A percentile compares a stretch with the other conserved stretches of the same genome.
These are phyloP conservation scores for Cranoglanis bouderius DNA, from an alignment of 2,113 vertebrate species.

Conservation along the genomic window DNA sequence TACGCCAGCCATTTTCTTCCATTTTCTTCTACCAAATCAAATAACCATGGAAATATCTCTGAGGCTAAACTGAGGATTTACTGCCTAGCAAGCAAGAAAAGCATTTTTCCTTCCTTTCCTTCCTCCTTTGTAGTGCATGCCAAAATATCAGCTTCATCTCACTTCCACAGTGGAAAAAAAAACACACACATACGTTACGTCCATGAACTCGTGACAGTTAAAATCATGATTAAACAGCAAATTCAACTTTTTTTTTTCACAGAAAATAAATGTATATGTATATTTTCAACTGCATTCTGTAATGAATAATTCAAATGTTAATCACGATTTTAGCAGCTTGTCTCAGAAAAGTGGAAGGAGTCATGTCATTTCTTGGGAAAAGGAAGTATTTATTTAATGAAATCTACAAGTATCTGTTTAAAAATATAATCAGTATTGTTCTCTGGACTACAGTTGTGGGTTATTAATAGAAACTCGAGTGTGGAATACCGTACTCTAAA, in stretches of 20 bases:
- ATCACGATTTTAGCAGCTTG: not conserved
- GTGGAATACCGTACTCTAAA: constrained; percentile 2
- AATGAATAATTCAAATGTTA: not conserved
- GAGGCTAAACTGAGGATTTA: constrained; percentile 5
- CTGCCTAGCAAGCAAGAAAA: not conserved
- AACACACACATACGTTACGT: not conserved
- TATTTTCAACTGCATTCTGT: not conserved
- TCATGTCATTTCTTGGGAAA: not conserved
- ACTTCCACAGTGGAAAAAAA: not conserved
- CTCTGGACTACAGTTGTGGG: not conserved
- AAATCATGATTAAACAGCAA: not conserved
- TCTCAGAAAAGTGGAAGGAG: not conserved
- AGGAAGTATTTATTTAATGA: not conserved
- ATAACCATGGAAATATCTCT: not conserved
- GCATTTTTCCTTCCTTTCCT: not conserved
- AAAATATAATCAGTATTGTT: not conserved
- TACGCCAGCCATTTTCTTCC: not conserved
- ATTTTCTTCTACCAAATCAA: constrained; percentile 4
- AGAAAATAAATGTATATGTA: not conserved
- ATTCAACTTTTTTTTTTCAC: not conserved
- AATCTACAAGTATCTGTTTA: not conserved
- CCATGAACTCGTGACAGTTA: not conserved
- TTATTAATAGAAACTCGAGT: constrained; percentile 38
- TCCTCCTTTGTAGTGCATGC: constrained; percentile 9
- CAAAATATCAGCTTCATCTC: not conserved